Conservation (phyloP, 1,140 invertebrate species). For the Notospermus geniculatus region DNA sequence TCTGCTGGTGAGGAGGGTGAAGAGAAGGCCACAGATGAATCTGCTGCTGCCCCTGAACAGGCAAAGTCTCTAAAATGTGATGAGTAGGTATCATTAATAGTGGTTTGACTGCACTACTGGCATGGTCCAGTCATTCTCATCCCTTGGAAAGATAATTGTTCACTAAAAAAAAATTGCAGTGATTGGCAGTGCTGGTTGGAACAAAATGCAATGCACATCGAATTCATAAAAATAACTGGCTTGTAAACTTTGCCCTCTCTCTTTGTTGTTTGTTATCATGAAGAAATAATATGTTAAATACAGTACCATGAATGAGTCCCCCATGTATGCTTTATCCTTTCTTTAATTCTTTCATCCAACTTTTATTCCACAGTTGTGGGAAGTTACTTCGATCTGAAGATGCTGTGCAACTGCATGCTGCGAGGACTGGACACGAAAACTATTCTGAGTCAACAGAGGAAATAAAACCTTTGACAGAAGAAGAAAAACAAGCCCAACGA, state of each 20-base stretch:
- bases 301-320: no score
- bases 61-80: conserved; percentile 89
- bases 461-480: conserved; percentile 86
- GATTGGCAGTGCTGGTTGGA: no score
- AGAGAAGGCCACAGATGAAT: conserved; percentile 31
- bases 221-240: no score
- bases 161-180: no score
- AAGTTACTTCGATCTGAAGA: conserved; percentile 75
- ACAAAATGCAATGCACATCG: no score
- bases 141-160: no score
- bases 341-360: conserved; percentile 3
- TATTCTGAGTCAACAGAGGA: conserved; percentile 93
- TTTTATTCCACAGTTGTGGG: conserved; percentile 66
- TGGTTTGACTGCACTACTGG: background rate
- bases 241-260: no score
- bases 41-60: conserved; percentile 43
- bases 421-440: conserved; percentile 83
- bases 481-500: conserved; percentile 85
- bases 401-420: conserved; percentile 88
- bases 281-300: no score
- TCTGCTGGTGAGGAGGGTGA: conserved; percentile 20
- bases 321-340: no score
- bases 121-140: no score
- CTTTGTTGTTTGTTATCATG: no score
- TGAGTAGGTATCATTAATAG: conserved; percentile 62